A percentile compares a stretch with the other conserved stretches of the same genome.
phyloP scores from a whole-genome alignment of 2,113 vertebrate genomes.

The Prunella fulvescens region DNA sequence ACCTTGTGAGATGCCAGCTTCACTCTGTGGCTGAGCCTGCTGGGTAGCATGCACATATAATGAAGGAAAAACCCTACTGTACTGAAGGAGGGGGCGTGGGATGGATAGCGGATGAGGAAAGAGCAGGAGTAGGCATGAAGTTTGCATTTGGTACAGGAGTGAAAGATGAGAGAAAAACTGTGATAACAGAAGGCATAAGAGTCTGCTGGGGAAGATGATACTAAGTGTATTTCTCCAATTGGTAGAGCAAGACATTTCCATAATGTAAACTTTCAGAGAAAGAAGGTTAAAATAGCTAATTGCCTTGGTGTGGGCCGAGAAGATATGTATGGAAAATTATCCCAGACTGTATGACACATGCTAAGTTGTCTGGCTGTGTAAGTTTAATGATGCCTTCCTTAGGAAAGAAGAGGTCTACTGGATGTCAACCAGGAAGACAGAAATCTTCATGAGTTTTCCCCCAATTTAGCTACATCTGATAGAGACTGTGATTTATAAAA shows the following conservation, averaged over 20 bases:
- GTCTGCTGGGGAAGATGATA: background rate
- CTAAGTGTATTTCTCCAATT: background rate
- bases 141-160: background rate
- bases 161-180: slow-evolving; percentile 23
- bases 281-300: slow-evolving; percentile 55
- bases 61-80: background rate
- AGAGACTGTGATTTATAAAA: background rate
- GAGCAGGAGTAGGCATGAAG: background rate
- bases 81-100: background rate
- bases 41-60: background rate
- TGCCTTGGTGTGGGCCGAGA: slow-evolving; percentile 18
- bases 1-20: slow-evolving; percentile 40
- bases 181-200: slow-evolving; percentile 30
- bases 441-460: background rate
- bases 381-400: background rate
- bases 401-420: background rate
- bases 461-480: background rate
- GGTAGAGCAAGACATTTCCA: slow-evolving; percentile 44
- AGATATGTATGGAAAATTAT: background rate
- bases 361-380: background rate
- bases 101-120: background rate
- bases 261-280: slow-evolving; percentile 23
- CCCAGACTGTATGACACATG: slow-evolving; percentile 29
- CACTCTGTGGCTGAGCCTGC: background rate
- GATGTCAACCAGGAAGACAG: background rate